A percentile compares a stretch with the other conserved stretches of the same genome.
These are phyloP conservation scores for Plutella xylostella DNA, from an alignment of 2,888 invertebrate species.

Conservation along the genomic window DNA sequence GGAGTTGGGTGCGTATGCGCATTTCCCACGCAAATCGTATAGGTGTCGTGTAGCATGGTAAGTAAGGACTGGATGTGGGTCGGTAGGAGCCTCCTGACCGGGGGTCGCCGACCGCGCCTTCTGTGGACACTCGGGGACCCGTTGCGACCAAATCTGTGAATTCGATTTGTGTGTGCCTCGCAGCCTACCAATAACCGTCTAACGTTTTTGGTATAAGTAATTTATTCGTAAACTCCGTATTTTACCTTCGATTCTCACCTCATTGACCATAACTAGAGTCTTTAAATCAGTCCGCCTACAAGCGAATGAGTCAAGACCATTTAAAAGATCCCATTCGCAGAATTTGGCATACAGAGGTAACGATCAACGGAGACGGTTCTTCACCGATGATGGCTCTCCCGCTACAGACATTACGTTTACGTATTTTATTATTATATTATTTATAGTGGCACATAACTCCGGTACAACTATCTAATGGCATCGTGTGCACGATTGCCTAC, in stretches of 20 bases:
- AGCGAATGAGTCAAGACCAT: not conserved
- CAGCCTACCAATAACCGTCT: not conserved
- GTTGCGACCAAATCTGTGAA: conserved; percentile 1
- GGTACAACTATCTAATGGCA: too few species aligned
- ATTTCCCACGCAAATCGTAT: not conserved
- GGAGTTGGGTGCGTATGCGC: too few species aligned
- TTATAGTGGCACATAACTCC: too few species aligned
- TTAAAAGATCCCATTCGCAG: too few species aligned
- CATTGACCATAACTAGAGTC: too few species aligned
- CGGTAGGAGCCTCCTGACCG: conserved; percentile 22
- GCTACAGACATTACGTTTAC: conserved; percentile 3
- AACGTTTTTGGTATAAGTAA: not conserved
- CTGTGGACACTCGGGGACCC: conserved; percentile 10
- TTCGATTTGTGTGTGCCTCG: not conserved
- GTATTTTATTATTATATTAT: conserved; percentile 3
- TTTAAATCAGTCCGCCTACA: not conserved
- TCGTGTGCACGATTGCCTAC: too few species aligned
- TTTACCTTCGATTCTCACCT: not conserved
- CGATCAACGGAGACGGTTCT: not conserved
- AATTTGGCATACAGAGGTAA: not conserved
- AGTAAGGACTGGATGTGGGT: conserved; percentile 17
- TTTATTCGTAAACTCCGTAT: not conserved
- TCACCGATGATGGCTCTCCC: not conserved
- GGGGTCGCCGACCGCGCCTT: conserved; percentile 27
- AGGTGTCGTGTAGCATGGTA: not conserved